A percentile compares a stretch with the other conserved stretches of the same genome.
Conservation (phyloP, 35 echinoderm and acorn worm genomes). For the Acanthaster planci region DNA sequence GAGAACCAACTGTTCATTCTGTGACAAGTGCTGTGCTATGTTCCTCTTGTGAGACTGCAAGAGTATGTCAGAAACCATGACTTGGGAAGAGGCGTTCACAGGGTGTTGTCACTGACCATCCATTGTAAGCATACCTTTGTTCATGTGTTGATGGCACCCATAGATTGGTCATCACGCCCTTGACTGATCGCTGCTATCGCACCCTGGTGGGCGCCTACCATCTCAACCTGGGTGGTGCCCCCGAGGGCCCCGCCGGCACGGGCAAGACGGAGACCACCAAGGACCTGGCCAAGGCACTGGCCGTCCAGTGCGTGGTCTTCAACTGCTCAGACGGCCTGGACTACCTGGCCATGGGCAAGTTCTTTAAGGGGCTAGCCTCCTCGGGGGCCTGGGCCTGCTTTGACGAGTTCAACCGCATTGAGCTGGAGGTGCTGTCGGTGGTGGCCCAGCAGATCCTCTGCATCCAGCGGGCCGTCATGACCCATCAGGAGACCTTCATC, state of each 20-base stretch:
- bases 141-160: no score
- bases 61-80: no score
- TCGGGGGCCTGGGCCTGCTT: conserved; percentile 99
- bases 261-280: conserved; percentile 99
- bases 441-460: conserved; percentile 99
- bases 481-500: conserved; percentile 62
- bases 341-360: conserved; percentile 98
- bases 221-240: conserved; percentile 96
- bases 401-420: conserved; percentile 99
- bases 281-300: conserved; percentile 97
- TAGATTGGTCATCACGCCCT: conserved; percentile 98
- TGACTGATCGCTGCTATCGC: conserved; percentile 97
- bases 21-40: no score
- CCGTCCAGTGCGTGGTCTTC: conserved; percentile 99
- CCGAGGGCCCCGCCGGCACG: conserved; percentile 94
- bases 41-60: no score
- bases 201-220: conserved; percentile 97
- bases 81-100: no score
- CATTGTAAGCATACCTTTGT: no score
- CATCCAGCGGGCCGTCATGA: conserved; percentile 90
- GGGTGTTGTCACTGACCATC: no score
- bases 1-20: no score
- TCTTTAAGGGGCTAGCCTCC: conserved; percentile 97
- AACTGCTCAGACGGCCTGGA: conserved; percentile 99
- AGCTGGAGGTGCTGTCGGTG: conserved; percentile 98